A percentile compares a stretch with the other conserved stretches of the same genome.
Evolutionary conservation across 2,113 vertebrate genomes (phyloP).

Genomic region (Barbus barbus): DNA sequence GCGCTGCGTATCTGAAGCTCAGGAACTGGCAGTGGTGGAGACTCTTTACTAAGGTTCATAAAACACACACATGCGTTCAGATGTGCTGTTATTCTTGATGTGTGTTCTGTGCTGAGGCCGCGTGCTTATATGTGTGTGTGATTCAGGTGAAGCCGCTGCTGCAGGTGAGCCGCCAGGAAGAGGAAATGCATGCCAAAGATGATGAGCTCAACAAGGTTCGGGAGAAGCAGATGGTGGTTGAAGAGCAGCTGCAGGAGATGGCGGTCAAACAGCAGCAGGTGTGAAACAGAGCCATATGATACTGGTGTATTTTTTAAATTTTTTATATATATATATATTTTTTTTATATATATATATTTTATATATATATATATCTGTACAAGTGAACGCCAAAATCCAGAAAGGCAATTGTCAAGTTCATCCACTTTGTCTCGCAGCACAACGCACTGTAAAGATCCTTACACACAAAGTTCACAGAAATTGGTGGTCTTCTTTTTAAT

Average conservation of each 20-base stretch:
- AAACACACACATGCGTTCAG: not conserved
- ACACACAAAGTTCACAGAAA: too few relatives aligned
- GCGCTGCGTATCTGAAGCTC: slow-evolving; percentile 96
- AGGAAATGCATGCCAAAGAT: slow-evolving; percentile 95
- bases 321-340: too few relatives aligned
- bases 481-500: too few relatives aligned
- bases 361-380: too few relatives aligned
- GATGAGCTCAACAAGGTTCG: slow-evolving; percentile 89
- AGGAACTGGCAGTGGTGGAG: slow-evolving; percentile 99
- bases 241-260: slow-evolving; percentile 85
- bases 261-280: slow-evolving; percentile 89
- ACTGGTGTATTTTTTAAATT: not conserved
- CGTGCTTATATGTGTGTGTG: not conserved
- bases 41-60: slow-evolving; percentile 93
- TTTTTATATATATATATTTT: too few relatives aligned
- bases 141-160: slow-evolving; percentile 93
- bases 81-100: not conserved
- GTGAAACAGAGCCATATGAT: not conserved
- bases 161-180: slow-evolving; percentile 95
- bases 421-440: too few relatives aligned
- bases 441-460: too few relatives aligned
- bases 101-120: not conserved
- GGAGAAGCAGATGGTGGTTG: slow-evolving; percentile 86
- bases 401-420: too few relatives aligned
- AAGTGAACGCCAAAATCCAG: too few relatives aligned